phyloP scores from a whole-genome alignment of 2,797 vertebrate species.

The Pelochelys cantorii region DNA sequence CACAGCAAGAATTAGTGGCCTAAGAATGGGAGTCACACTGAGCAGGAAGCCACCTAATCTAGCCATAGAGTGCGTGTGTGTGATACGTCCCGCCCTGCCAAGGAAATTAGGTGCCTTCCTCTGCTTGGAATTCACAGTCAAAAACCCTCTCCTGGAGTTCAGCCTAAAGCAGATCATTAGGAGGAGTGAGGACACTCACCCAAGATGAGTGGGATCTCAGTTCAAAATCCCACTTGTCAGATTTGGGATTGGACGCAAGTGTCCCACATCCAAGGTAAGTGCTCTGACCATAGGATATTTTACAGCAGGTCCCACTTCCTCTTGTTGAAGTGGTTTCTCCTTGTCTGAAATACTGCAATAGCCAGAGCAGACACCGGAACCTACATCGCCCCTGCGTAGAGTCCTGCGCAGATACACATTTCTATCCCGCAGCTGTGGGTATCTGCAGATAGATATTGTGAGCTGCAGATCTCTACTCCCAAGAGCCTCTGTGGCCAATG shows the following conservation, averaged over 20 bases:
- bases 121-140: accelerated
- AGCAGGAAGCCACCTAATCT: not conserved
- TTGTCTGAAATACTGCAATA: not conserved
- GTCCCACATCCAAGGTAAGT: not conserved
- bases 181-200: not conserved
- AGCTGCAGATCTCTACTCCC: too few species aligned
- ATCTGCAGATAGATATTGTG: too few species aligned
- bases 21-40: accelerated
- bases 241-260: not conserved
- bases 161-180: not conserved
- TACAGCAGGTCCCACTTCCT: not conserved
- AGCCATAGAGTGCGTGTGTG: not conserved
- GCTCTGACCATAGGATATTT: not conserved
- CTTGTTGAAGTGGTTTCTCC: not conserved
- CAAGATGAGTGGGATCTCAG: not conserved
- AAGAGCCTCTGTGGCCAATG: too few species aligned
- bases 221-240: not conserved
- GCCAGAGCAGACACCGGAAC: not conserved
- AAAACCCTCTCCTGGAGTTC: not conserved
- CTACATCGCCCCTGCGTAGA: not conserved
- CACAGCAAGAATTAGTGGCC: not conserved
- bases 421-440: too few species aligned
- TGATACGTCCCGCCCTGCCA: not conserved
- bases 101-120: accelerated
- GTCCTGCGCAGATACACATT: not conserved